phyloP scores from a whole-genome alignment of 1,140 invertebrate species.

The Hylyphantes graminicola region DNA sequence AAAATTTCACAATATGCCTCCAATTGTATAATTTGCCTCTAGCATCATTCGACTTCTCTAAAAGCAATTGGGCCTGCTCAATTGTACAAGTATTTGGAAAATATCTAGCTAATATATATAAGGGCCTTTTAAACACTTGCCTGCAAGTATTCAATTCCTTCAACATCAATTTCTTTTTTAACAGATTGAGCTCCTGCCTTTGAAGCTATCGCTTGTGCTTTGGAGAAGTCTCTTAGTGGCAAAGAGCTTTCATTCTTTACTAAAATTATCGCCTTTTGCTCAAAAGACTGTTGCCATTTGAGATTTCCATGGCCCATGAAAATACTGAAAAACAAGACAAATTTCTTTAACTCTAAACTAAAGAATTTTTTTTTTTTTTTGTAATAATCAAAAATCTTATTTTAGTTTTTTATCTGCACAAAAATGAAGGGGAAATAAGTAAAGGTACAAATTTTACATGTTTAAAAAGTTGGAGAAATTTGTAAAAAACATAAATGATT shows the following conservation, averaged over 20 bases:
- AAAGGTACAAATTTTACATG: too few relatives aligned
- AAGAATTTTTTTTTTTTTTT: too few relatives aligned
- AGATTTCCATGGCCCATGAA: background rate
- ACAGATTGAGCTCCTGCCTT: conserved; percentile 26
- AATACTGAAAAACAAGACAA: background rate
- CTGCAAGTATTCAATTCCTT: conserved; percentile 27
- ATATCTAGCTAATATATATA: background rate
- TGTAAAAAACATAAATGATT: too few relatives aligned
- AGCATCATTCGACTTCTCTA: background rate
- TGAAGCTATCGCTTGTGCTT: background rate
- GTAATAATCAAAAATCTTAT: too few relatives aligned
- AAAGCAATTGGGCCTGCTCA: too few relatives aligned
- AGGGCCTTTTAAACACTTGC: conserved; percentile 5
- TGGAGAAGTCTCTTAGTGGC: background rate
- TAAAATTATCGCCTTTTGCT: conserved; percentile 34
- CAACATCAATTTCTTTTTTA: conserved; percentile 13
- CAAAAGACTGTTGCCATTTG: conserved; percentile 39
- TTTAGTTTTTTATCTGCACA: too few relatives aligned
- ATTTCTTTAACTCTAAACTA: too few relatives aligned
- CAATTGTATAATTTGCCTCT: background rate
- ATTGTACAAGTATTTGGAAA: too few relatives aligned
- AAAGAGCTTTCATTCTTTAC: background rate
- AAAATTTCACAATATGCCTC: background rate
- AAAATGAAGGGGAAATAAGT: too few relatives aligned
- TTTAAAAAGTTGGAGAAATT: too few relatives aligned